Evolutionary conservation across 2,888 invertebrate species (phyloP).

Genomic region (Xiphydria camelus): DNA sequence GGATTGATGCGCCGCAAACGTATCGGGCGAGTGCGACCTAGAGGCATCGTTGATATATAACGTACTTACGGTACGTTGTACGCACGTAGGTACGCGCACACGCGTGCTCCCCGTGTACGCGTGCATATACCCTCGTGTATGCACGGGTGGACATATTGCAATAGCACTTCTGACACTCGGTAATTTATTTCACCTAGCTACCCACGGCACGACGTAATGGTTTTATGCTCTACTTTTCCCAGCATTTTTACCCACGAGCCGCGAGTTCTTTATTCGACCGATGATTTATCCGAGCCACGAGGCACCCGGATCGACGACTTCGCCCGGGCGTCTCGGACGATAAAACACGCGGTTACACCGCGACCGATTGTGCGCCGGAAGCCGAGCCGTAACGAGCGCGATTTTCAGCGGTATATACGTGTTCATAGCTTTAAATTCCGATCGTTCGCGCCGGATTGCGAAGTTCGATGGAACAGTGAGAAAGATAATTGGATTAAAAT

Average conservation of each 20-base stretch:
- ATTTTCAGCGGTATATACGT: too few species aligned
- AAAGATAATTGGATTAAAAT: too few species aligned
- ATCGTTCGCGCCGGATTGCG: too few species aligned
- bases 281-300: slow-evolving; percentile 4
- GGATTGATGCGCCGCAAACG: too few species aligned
- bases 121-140: not conserved
- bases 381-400: too few species aligned
- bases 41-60: too few species aligned
- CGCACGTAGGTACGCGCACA: not conserved
- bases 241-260: slow-evolving; percentile 4
- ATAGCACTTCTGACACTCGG: slow-evolving; percentile 9
- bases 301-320: not conserved
- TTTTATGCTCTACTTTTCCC: slow-evolving; percentile 14
- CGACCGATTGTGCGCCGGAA: slow-evolving; percentile 11
- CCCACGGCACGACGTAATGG: slow-evolving; percentile 9
- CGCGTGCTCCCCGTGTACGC: not conserved
- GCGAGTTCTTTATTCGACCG: slow-evolving; percentile 6
- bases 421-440: too few species aligned
- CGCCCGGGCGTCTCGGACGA: slow-evolving; percentile 5
- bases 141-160: slow-evolving; percentile 1
- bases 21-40: too few species aligned
- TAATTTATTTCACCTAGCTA: slow-evolving; percentile 7
- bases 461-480: too few species aligned
- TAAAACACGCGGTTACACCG: slow-evolving; percentile 5
- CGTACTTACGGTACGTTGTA: too few species aligned